Conservation (phyloP, 2,888 invertebrate genomes). For the Chrysolina oricalcia region DNA sequence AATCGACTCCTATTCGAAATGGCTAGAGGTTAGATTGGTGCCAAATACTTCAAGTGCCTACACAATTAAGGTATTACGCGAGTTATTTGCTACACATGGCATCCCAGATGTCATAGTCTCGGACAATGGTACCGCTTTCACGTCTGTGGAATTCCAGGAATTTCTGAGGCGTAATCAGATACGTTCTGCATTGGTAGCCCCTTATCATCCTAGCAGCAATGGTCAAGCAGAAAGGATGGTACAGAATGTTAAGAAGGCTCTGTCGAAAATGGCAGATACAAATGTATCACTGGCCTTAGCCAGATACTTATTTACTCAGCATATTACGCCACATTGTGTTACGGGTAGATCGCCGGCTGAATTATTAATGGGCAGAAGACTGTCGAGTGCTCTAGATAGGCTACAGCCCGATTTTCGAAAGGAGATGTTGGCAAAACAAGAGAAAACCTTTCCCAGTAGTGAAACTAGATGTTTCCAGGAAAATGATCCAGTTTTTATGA, state of each 20-base stretch:
- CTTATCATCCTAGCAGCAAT: constrained; percentile 35
- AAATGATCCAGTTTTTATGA: no score
- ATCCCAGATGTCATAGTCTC: constrained; percentile 33
- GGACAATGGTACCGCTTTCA: neutral
- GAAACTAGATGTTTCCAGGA: no score
- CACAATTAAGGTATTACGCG: neutral
- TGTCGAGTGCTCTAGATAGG: neutral
- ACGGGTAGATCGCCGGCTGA: neutral
- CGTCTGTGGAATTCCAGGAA: constrained; percentile 42
- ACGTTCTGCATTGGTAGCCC: constrained; percentile 27
- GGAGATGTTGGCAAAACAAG: no score
- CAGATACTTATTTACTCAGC: constrained; percentile 2
- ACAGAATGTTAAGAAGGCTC: constrained; percentile 24
- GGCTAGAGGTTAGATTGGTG: no score
- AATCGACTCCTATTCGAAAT: no score
- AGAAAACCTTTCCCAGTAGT: no score
- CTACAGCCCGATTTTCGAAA: neutral
- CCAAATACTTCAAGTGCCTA: no score
- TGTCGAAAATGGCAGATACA: neutral
- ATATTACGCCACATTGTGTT: neutral
- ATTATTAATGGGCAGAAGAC: constrained; percentile 1
- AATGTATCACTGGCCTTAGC: neutral
- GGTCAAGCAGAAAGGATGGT: constrained; percentile 36
- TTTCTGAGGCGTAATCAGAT: constrained; percentile 46
- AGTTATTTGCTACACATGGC: constrained; percentile 48